Conservation (phyloP, 92 coral and sea anemone genomes). For the Porites lobata region DNA sequence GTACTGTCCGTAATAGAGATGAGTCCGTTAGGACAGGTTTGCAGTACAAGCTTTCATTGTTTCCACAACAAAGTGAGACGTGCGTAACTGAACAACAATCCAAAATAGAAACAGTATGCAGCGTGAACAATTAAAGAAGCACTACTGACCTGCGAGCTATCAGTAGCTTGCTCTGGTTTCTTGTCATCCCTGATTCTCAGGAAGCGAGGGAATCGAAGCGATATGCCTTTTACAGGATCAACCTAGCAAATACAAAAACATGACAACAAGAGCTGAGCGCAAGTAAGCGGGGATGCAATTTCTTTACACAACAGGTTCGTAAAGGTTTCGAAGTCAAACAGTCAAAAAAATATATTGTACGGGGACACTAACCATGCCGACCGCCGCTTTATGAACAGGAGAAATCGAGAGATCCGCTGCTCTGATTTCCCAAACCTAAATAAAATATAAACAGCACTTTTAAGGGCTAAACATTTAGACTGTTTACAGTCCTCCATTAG, state of each 20-base stretch:
- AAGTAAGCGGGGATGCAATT: neutral
- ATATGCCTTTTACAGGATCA: conserved; percentile 96
- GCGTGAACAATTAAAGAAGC: neutral
- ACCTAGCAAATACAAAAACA: conserved; percentile 62
- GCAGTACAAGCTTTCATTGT: no score
- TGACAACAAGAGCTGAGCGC: neutral
- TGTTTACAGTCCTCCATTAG: no score
- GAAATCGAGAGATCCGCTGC: conserved; percentile 99
- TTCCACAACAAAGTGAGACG: no score
- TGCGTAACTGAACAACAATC: no score
- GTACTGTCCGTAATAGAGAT: no score
- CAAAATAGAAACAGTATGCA: no score
- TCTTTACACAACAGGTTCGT: neutral
- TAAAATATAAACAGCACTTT: neutral
- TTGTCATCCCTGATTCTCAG: conserved; percentile 97
- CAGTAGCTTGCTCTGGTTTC: conserved; percentile 97
- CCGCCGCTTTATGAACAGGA: conserved; percentile 97
- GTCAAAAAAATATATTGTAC: neutral
- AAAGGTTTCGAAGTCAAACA: neutral
- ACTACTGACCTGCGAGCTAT: conserved; percentile 83
- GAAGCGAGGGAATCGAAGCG: conserved; percentile 97
- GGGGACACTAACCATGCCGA: conserved; percentile 84
- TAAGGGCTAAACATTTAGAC: no score
- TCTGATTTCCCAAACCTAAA: conserved; percentile 96
- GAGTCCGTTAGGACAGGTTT: no score